These are phyloP conservation scores for Thunnus thynnus DNA, from an alignment of 2,113 vertebrate species.

Conservation along the genomic window DNA sequence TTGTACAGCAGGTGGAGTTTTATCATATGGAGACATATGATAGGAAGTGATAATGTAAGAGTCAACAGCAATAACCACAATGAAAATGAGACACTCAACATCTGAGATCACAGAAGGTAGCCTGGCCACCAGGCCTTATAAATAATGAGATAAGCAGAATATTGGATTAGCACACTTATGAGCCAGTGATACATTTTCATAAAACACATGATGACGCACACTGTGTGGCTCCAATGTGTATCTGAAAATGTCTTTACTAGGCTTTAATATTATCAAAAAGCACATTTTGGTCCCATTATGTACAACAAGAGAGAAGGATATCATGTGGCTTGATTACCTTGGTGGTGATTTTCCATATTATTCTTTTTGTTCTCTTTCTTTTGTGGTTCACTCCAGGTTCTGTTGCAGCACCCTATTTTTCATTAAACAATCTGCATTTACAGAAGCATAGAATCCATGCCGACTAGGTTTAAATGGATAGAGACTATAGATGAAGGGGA, in stretches of 20 bases:
- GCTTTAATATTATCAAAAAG: neutral
- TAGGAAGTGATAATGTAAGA: conserved; percentile 1
- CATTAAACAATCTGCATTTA: conserved; percentile 13
- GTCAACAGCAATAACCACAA: conserved; percentile 44
- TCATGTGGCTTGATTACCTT: neutral
- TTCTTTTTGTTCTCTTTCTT: neutral
- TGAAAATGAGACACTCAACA: neutral
- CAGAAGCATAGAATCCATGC: neutral
- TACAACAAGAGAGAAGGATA: neutral
- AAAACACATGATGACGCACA: conserved; percentile 31
- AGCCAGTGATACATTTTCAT: neutral
- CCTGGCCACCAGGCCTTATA: neutral
- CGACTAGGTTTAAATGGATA: neutral
- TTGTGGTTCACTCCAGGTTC: neutral
- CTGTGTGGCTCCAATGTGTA: neutral
- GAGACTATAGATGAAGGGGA: neutral
- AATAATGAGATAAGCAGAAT: conserved; percentile 20
- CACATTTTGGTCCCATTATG: neutral
- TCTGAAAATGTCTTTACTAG: neutral
- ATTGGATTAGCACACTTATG: conserved; percentile 32
- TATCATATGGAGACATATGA: conserved; percentile 16
- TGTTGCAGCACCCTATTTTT: neutral
- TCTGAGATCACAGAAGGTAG: neutral
- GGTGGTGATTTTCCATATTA: neutral
- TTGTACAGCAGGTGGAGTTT: conserved; percentile 17